Evolutionary conservation across 1,140 invertebrate genomes (phyloP).

Genomic region (Cydia strobilella): DNA sequence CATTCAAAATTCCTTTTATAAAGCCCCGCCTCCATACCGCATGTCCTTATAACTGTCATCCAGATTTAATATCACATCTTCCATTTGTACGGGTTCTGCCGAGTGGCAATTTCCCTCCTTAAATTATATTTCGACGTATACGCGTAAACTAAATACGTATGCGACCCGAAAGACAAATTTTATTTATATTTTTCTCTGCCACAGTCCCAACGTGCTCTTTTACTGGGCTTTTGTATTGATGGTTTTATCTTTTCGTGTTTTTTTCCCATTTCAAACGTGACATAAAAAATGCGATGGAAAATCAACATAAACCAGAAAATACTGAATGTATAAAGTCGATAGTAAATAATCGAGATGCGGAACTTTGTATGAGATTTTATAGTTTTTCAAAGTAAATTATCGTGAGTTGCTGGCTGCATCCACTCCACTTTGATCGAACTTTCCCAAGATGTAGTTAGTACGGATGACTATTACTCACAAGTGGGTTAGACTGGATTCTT

Average conservation of each 20-base stretch:
- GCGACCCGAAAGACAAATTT: constrained; percentile 66
- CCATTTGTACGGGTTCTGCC: constrained; percentile 62
- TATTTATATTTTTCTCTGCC: constrained; percentile 57
- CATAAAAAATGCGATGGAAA: constrained; percentile 35
- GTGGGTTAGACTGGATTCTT: neutral
- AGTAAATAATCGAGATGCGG: neutral
- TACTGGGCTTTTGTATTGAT: constrained; percentile 50
- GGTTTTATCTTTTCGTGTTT: constrained; percentile 42
- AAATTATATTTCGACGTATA: constrained; percentile 75
- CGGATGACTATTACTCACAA: neutral
- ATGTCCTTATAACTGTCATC: constrained; percentile 70
- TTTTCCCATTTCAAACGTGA: constrained; percentile 35
- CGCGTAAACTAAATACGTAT: constrained; percentile 72
- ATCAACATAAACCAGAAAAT: constrained; percentile 32
- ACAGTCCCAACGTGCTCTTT: constrained; percentile 39
- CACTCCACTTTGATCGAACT: constrained; percentile 12
- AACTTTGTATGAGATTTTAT: constrained; percentile 24
- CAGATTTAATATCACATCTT: constrained; percentile 75
- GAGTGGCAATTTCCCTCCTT: constrained; percentile 73
- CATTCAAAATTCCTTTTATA: constrained; percentile 52
- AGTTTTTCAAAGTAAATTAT: constrained; percentile 20
- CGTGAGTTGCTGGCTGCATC: neutral
- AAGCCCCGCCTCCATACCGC: constrained; percentile 40
- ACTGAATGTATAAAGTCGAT: neutral
- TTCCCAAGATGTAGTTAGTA: constrained; percentile 7